These are phyloP conservation scores for Paraplagusia blochii DNA, from an alignment of 2,113 vertebrate species.

Conservation along the genomic window DNA sequence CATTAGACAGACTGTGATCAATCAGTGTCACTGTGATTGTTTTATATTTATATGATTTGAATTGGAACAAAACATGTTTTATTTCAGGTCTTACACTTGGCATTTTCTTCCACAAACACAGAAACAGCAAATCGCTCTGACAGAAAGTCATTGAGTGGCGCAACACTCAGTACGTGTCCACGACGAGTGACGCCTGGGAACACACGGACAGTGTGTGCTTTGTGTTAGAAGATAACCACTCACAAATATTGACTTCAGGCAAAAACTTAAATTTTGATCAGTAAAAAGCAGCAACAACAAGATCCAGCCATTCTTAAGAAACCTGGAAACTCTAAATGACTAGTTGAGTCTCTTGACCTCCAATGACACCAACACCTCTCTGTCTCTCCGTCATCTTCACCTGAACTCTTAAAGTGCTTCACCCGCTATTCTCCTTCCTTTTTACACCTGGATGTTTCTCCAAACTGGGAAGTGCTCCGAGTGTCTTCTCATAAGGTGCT, in stretches of 20 bases:
- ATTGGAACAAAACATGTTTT: conserved; percentile 58
- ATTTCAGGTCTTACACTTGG: conserved; percentile 46
- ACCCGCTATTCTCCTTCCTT: conserved; percentile 10
- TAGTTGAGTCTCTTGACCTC: conserved; percentile 7
- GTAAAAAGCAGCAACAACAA: not conserved
- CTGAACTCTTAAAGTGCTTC: conserved; percentile 68
- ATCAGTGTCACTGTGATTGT: conserved; percentile 42
- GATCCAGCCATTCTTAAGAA: conserved; percentile 6
- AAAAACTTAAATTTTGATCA: too few relatives aligned
- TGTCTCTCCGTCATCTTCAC: conserved; percentile 24
- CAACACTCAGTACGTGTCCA: conserved; percentile 23
- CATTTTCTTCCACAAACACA: conserved; percentile 20
- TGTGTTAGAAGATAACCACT: not conserved
- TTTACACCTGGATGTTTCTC: conserved; percentile 28
- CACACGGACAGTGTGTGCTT: conserved; percentile 7
- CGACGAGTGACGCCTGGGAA: conserved; percentile 26
- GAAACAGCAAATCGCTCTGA: conserved; percentile 39
- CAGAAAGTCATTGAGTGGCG: conserved; percentile 27
- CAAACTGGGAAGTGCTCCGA: conserved; percentile 39
- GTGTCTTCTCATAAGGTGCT: conserved; percentile 17
- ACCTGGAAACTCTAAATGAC: conserved; percentile 14
- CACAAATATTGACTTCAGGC: too few relatives aligned
- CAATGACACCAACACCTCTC: conserved; percentile 14
- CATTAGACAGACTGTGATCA: conserved; percentile 31
- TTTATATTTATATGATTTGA: conserved; percentile 49